phyloP scores from a whole-genome alignment of 2,888 invertebrate species.

The Euplexia lucipara region DNA sequence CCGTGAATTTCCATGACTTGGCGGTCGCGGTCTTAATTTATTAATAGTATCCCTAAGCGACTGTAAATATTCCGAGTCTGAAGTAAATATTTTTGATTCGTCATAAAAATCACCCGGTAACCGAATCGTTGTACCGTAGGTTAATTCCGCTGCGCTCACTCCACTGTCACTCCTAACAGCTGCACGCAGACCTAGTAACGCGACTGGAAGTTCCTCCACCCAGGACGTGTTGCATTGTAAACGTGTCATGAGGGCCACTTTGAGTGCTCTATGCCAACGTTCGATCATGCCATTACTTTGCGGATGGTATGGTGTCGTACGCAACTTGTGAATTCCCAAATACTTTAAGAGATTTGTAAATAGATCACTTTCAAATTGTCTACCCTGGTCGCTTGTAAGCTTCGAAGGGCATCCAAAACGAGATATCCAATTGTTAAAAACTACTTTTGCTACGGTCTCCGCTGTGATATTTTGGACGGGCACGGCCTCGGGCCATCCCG shows the following conservation, averaged over 20 bases:
- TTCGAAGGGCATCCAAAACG: conserved; percentile 6
- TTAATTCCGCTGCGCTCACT: conserved; percentile 5
- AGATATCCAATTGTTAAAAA: not conserved
- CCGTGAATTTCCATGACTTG: not conserved
- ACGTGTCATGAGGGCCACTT: conserved; percentile 9
- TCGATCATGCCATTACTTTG: not conserved
- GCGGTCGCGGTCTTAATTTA: not conserved
- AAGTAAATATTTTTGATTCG: not conserved
- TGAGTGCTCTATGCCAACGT: conserved; percentile 7
- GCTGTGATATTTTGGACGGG: not conserved
- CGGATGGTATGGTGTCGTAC: not conserved
- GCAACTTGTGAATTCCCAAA: not conserved
- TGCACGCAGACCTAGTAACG: not conserved
- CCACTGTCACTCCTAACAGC: not conserved
- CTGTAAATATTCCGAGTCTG: conserved; percentile 7
- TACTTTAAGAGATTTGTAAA: not conserved
- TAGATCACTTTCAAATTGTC: too few relatives aligned
- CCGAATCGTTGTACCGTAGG: not conserved
- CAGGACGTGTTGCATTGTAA: not conserved
- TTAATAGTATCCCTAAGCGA: conserved; percentile 1
- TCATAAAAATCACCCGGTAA: conserved; percentile 7
- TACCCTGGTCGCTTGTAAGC: conserved; percentile 8
- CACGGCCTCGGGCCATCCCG: conserved; percentile 7
- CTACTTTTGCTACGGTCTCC: not conserved
- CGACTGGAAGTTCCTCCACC: not conserved